Conservation (phyloP, 37 sponge, comb jelly and placozoan species). For the Hormiphora californensis region DNA sequence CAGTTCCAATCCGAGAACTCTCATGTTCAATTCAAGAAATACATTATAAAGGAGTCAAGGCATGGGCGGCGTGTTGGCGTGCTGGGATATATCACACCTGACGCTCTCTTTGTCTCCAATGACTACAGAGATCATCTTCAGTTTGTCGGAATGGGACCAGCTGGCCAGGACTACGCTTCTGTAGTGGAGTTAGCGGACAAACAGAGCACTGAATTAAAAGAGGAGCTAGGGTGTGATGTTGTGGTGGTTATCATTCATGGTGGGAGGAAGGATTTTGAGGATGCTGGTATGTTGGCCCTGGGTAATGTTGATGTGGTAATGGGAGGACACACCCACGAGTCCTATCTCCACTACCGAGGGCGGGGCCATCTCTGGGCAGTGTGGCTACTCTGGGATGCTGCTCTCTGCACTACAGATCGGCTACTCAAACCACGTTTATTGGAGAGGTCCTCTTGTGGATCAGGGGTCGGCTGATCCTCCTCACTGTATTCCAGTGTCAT, state of each 20-base stretch:
- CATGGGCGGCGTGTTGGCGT: not conserved
- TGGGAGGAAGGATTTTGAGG: slow-evolving; percentile 8
- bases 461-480: not conserved
- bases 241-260: slow-evolving; percentile 41
- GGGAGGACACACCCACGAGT: slow-evolving; percentile 42
- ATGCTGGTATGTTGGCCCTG: not conserved
- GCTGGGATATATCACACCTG: slow-evolving; percentile 43
- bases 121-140: not conserved
- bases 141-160: not conserved
- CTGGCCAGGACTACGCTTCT: not conserved
- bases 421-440: not conserved
- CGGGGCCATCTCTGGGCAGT: no score
- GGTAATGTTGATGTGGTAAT: not conserved
- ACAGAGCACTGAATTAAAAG: not conserved
- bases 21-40: not conserved
- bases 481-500: not conserved
- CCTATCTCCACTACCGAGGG: slow-evolving; percentile 2
- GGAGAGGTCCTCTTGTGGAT: not conserved
- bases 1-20: not conserved
- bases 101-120: slow-evolving; percentile 32
- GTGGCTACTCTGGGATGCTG: not conserved
- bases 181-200: not conserved
- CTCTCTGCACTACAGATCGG: not conserved
- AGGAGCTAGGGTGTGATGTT: slow-evolving; percentile 3
- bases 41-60: slow-evolving; percentile 4